Base-by-base conservation (phyloP, 92 coral and sea anemone genomes). In the Pocillopora grandis region DNA sequence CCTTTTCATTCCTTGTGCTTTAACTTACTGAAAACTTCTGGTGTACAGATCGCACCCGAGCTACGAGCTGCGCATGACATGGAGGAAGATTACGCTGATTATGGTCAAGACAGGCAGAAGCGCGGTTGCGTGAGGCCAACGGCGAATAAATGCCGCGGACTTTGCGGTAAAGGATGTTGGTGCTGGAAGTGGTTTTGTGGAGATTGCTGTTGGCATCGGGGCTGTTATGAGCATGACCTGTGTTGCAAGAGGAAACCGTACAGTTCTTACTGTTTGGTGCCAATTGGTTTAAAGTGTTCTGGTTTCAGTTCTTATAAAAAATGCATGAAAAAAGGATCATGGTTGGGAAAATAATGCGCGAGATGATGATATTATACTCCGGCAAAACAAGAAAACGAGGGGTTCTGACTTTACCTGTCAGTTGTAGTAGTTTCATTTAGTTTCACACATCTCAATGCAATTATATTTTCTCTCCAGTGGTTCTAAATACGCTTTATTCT, bases 141-240 rank as follows among this genome's bases (percentile, higher is more conserved):
- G 16, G 42, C 16, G 4, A 63, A 48, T 37, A 69, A 14, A 0
- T 86, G 89, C 23, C 85, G 77, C 12, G 87, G 89, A 21, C 12
- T 86, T 79, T 86, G 89, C 58, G 89, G 89, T 18, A 58, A 19
- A 7, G 80, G 71, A 10, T 86, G 89, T 59, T 63, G 9, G 75
- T 86, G 87, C 49, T 86, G 89, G 89, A 20, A 15, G 10, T 80
- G 62, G 84, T 49, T 80, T 68, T 86, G 89, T 61, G 89, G 89
- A 23, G 87, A 86, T 64, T 86, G 89, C 70, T 86, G 89, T 58
- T 80, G 57, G 78, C 89, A 86, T 64, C 78, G 62, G 62, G 89
- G 89, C 20, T 86, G 89, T 80, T 81, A 86, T 68, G 80, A 86
- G 49, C 89, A 86, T 72, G 89, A 86, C 60, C 13, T 85, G 14